Base-by-base conservation (phyloP, 2,888 invertebrate species). In the Bombylius discolor region DNA sequence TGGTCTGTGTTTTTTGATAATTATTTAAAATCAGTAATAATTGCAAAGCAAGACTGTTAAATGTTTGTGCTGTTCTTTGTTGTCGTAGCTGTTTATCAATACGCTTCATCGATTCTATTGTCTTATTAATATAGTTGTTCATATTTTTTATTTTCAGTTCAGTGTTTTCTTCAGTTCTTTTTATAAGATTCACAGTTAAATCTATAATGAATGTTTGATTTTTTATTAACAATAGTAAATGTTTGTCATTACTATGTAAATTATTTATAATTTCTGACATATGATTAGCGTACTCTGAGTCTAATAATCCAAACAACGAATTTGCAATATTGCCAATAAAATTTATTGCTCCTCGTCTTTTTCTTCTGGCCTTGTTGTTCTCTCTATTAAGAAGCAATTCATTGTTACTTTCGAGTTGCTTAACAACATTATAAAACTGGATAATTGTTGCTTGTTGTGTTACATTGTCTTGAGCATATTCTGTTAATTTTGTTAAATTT, bases 141-240 rank as follows among this genome's bases (percentile, higher is more conserved):
- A 49, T 5, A 5, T 33, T 2, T 4, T 34, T 33, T 8, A 49
- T 33, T 12, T 33, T 32, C 36, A 13, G n/a, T 46, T 3, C 46
- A 5, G 46, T 11, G n/a, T 5, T 11, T 7, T 14, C 6, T n/a
- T 51, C 11, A 23, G 36, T 42, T 49, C n/a, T 9, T 14, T 34
- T 53, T 3, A 53, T 39, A 39, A 53, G 5, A 33, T 53, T 53
- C 1, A 23, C 32, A 23, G 48, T 48, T 4, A 49, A 53, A 39
- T 53, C 53, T 34, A 53, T 53, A 4, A 53, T 36, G 3, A 48
- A 23, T 32, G 49, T 54, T 42, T 54, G 54, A 32, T 54, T 54
- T 44, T 44, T 42, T 9, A 54, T 7, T 5, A 49, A 33, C 8
- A 12, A 5, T 6, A 44, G 23, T 32, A 54, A n/a, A 5, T 44